Evolutionary conservation across 2,888 invertebrate genomes (phyloP).

Genomic region (Matsumyia berberina): DNA sequence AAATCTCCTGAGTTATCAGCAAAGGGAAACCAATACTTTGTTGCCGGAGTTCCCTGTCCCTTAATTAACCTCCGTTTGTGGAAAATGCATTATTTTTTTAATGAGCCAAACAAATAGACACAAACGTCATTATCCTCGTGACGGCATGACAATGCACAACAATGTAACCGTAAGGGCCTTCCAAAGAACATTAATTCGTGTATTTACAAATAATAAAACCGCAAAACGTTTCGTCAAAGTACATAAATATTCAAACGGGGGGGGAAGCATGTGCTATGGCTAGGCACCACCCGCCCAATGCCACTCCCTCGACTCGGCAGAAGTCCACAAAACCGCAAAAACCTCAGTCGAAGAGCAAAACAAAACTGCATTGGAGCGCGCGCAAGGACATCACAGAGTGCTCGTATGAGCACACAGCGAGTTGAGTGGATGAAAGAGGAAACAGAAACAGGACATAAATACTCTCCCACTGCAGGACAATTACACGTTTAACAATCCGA

Average conservation of each 20-base stretch:
- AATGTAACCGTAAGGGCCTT: slow-evolving; percentile 34
- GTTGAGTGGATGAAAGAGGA: slow-evolving; percentile 19
- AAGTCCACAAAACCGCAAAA: slow-evolving; percentile 73
- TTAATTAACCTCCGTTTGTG: slow-evolving; percentile 60
- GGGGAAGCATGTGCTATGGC: background rate
- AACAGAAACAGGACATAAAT: slow-evolving; percentile 46
- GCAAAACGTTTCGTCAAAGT: slow-evolving; percentile 77
- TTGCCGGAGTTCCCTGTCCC: slow-evolving; percentile 40
- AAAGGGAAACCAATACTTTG: slow-evolving; percentile 49
- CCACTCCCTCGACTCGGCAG: slow-evolving; percentile 54
- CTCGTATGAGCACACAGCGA: background rate
- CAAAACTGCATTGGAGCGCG: slow-evolving; percentile 61
- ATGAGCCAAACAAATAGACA: slow-evolving; percentile 60
- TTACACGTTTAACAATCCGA: slow-evolving; percentile 62
- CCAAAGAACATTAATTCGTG: slow-evolving; percentile 74
- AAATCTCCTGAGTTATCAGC: slow-evolving; percentile 61
- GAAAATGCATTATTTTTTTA: slow-evolving; percentile 52
- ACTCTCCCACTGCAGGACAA: slow-evolving; percentile 62
- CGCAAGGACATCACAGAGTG: slow-evolving; percentile 60
- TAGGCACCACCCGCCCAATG: slow-evolving; percentile 56
- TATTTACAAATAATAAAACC: slow-evolving; percentile 79
- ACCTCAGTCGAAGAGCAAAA: slow-evolving; percentile 68
- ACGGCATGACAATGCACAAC: slow-evolving; percentile 31
- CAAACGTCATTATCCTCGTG: slow-evolving; percentile 61
- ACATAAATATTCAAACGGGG: slow-evolving; percentile 72